Conservation (phyloP, 2,888 invertebrate genomes). For the Trachelus troglodyta region DNA sequence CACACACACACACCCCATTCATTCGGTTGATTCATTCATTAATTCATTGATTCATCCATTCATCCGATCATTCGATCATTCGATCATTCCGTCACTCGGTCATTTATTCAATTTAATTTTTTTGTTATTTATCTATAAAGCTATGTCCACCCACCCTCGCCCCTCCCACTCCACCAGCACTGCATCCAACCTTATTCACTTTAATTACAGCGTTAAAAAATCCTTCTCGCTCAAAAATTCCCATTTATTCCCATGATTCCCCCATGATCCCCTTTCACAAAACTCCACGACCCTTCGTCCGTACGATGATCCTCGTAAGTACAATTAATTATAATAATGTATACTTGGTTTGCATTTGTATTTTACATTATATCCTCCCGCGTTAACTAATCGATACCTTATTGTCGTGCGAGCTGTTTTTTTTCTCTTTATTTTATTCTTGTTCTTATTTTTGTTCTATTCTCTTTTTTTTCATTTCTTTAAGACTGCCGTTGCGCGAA, state of each 20-base stretch:
- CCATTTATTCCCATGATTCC: background rate
- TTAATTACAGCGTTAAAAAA: too few species aligned
- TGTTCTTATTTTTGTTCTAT: too few species aligned
- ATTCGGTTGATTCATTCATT: background rate
- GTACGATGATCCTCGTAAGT: conserved; percentile 54
- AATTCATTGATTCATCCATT: background rate
- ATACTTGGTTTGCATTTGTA: conserved; percentile 63
- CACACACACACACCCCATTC: background rate
- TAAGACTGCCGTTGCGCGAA: too few species aligned
- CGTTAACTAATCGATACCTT: conserved; percentile 65
- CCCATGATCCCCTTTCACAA: background rate
- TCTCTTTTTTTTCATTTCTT: too few species aligned
- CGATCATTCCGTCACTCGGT: conserved; percentile 11
- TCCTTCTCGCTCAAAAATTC: background rate
- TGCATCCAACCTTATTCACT: too few species aligned
- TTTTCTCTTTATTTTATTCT: conserved; percentile 6
- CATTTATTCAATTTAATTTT: conserved; percentile 16
- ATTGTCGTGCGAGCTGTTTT: conserved; percentile 66
- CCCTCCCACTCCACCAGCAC: too few species aligned
- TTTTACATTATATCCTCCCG: conserved; percentile 60
- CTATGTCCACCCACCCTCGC: conserved; percentile 8
- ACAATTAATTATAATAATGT: conserved; percentile 52
- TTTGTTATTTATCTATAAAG: conserved; percentile 32
- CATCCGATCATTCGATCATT: background rate
- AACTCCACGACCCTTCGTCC: conserved; percentile 26